Conservation (phyloP, 2,113 vertebrate genomes). For the Chauna torquata region DNA sequence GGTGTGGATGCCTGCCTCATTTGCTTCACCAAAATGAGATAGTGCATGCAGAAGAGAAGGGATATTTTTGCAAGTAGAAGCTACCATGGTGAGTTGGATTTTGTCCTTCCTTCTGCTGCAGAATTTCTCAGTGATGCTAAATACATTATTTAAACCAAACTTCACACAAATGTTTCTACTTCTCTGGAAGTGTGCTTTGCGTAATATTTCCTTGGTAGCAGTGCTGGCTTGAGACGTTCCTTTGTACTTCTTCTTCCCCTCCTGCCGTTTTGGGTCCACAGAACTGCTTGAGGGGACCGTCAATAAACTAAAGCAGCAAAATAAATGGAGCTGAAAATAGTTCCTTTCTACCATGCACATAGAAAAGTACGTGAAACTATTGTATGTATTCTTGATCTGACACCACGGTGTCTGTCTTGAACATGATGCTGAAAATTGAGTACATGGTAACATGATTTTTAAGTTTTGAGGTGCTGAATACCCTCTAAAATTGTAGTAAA, state of each 20-base stretch:
- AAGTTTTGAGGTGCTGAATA: not conserved
- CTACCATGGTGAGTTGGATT: slow-evolving; percentile 53
- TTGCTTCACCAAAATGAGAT: slow-evolving; percentile 29
- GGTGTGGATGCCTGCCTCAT: not conserved
- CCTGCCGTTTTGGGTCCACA: not conserved
- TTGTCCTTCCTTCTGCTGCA: not conserved
- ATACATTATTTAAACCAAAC: not conserved
- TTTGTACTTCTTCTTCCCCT: not conserved
- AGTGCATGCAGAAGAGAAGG: not conserved
- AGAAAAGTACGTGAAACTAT: not conserved
- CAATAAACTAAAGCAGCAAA: not conserved
- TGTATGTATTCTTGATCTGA: not conserved
- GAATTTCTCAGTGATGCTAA: not conserved
- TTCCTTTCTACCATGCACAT: not conserved
- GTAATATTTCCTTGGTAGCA: not conserved
- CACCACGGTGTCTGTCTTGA: not conserved
- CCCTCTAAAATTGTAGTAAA: not conserved
- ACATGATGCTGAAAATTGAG: not conserved
- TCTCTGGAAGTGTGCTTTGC: not conserved
- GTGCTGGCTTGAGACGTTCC: not conserved
- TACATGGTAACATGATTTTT: not conserved
- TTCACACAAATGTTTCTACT: not conserved
- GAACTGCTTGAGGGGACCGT: not conserved
- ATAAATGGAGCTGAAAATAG: not conserved
- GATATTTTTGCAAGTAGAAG: not conserved